Base-by-base conservation (phyloP, 2,797 vertebrate species). In the Semaprochilodus insignis region DNA sequence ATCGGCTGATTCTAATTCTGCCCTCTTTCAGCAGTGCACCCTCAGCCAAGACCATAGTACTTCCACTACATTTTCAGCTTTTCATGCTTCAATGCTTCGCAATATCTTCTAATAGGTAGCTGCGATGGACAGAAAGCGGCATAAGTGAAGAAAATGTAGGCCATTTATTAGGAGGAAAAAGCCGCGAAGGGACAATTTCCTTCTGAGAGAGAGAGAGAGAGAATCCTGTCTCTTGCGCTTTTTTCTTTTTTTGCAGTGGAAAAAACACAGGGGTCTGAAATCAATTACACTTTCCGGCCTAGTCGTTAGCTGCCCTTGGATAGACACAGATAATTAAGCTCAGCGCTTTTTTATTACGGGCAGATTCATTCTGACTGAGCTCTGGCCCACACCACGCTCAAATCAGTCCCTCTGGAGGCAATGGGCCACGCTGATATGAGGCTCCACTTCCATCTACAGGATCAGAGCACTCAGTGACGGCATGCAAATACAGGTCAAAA, bases 231-330 rank as follows among this genome's bases (percentile, higher is more conserved):
- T 63, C 51, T 80, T 65, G 27, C n/a, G 27, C 15, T 34, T 48
- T 76, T 63, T 62, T 48, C n/a, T 83, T 60, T 78, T 77, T 78
- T 83, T 77, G 75, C 70, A 27, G 82, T 60, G 17, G 54, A 57
- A 69, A 82, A 82, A 85, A 80, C 78, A 81, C 75, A 76, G 82
- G 88, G 85, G 87, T 87, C 88, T 90, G 90, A 93, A 94, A 95
- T 95, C 93, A 94, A 94, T 93, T 93, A 93, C 91, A 90, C 88
- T 91, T 84, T 92, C 65, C 81, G 79, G 84, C 90, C 83, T 81
- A 90, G 92, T 94, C 92, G 87, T 95, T 95, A 95, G 93, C 92
- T 89, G 94, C 91, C 92, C 93, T 93, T 89, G 90, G 93, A 93
- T 91, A 86, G 93, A 89, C 92, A 93, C 91, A 89, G 94, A 93